phyloP scores from a whole-genome alignment of 2,888 invertebrate species.

The Plemyria rubiginata region DNA sequence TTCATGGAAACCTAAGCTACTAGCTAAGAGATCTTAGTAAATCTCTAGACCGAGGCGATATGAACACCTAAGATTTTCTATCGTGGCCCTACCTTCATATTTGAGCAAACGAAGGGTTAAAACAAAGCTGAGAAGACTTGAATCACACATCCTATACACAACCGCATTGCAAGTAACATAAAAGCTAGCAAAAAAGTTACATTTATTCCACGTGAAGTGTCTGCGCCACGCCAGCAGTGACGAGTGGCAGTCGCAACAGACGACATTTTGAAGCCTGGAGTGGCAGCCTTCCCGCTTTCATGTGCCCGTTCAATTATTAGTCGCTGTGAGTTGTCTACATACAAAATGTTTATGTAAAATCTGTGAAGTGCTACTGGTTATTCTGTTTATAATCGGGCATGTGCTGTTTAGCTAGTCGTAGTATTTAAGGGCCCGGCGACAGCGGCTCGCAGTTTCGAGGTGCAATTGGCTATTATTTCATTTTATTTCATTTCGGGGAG shows the following conservation, averaged over 20 bases:
- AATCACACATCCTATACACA: background rate
- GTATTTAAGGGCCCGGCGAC: no score
- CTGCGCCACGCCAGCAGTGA: constrained; percentile 28
- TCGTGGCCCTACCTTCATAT: no score
- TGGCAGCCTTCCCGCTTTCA: constrained; percentile 19
- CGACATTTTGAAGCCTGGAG: constrained; percentile 32
- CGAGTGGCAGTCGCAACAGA: constrained; percentile 23
- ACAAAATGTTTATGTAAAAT: constrained; percentile 26
- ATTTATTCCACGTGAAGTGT: constrained; percentile 31
- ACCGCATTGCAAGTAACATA: background rate
- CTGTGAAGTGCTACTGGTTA: constrained; percentile 14
- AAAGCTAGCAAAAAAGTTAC: constrained; percentile 26
- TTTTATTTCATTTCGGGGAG: no score
- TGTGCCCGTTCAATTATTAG: constrained; percentile 29
- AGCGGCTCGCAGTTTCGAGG: no score
- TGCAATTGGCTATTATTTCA: no score
- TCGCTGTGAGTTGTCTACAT: constrained; percentile 26
- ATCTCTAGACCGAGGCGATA: no score
- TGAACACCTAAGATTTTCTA: no score
- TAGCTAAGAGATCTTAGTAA: no score
- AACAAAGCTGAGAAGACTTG: background rate
- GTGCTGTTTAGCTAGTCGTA: constrained; percentile 1
- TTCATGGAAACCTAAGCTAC: no score
- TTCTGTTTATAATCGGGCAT: constrained; percentile 14
- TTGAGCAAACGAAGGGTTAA: background rate